Conservation (phyloP, 2,797 vertebrate species). For the Sebastes umbrosus region DNA sequence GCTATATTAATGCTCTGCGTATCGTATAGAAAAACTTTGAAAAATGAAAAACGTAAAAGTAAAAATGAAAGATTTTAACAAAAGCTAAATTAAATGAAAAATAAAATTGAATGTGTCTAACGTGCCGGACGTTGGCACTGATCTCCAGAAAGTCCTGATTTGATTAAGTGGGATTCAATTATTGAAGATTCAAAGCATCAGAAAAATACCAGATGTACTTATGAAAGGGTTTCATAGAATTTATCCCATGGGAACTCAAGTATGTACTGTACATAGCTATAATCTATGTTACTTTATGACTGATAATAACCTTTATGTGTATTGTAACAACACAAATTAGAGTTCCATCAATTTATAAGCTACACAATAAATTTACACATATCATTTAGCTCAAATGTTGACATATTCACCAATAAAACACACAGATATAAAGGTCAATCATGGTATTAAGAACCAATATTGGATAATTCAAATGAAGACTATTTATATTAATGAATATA, state of each 20-base stretch:
- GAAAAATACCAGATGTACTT: not conserved
- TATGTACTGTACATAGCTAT: not conserved
- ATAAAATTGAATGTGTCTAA: not conserved
- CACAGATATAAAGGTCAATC: not conserved
- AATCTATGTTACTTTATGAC: too few relatives aligned
- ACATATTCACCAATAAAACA: not conserved
- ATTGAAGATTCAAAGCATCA: not conserved
- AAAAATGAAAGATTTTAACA: not conserved
- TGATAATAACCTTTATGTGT: too few relatives aligned
- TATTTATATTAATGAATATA: not conserved
- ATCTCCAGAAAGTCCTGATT: not conserved
- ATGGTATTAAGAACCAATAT: not conserved
- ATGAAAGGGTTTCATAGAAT: not conserved
- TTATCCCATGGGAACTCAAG: not conserved
- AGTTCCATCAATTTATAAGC: too few relatives aligned
- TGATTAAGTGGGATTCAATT: not conserved
- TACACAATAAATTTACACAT: not conserved
- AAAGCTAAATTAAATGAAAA: not conserved
- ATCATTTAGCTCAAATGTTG: not conserved
- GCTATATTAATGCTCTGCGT: too few relatives aligned
- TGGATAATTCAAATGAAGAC: not conserved
- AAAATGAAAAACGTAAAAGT: not conserved
- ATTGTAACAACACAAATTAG: too few relatives aligned
- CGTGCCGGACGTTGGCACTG: not conserved
- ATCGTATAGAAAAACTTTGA: too few relatives aligned